Percentiles rank a stretch among this genome's conserved stretches.
These are phyloP conservation scores for Carollia perspicillata DNA, from an alignment of 2,113 vertebrate species.

Conservation along the genomic window DNA sequence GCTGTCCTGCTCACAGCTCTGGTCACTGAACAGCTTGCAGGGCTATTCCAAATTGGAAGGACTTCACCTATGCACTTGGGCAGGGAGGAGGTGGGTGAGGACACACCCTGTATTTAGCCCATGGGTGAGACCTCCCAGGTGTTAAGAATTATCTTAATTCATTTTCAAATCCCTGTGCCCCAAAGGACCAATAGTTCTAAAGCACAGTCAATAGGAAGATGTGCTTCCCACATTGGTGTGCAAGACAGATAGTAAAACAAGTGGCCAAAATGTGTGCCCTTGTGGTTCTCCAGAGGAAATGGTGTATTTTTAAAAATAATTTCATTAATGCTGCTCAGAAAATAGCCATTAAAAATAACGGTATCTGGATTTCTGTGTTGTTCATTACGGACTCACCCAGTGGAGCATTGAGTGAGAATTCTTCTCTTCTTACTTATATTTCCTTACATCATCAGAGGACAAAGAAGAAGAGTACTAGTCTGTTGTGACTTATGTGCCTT, in stretches of 20 bases:
- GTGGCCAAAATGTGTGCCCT: background rate
- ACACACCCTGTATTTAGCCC: accelerated
- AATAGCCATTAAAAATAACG: background rate
- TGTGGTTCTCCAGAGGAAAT: background rate
- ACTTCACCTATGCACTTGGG: too few species aligned
- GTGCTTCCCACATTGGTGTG: background rate
- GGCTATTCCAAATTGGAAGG: accelerated
- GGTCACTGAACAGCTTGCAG: background rate
- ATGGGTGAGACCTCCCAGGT: background rate
- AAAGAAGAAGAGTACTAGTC: background rate
- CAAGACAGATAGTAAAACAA: background rate
- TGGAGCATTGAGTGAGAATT: background rate
- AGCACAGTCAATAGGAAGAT: background rate
- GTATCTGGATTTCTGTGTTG: background rate
- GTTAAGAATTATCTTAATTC: background rate
- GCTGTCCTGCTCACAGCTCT: background rate
- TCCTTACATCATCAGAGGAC: background rate
- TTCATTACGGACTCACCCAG: too few species aligned
- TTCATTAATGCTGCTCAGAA: background rate
- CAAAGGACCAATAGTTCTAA: background rate
- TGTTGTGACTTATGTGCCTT: background rate
- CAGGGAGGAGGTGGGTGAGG: accelerated
- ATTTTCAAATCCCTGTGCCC: background rate
- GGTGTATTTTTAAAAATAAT: background rate
- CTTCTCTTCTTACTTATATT: background rate